Base-by-base conservation (phyloP, 2,888 invertebrate genomes). In the Amblyjoppa fuscipennis region DNA sequence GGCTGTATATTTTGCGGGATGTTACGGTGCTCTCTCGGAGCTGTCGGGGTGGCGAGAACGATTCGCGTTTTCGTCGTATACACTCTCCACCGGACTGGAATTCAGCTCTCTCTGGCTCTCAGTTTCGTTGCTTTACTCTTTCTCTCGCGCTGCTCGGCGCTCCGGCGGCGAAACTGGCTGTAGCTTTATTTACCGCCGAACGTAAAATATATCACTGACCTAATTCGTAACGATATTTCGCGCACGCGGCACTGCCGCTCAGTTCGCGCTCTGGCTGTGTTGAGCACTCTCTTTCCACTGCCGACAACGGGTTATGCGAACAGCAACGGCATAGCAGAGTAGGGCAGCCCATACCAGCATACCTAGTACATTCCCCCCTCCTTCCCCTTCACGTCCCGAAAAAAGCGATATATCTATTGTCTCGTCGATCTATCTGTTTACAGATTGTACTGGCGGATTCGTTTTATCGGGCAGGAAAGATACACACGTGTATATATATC, bases 191-290 rank as follows among this genome's bases (percentile, higher is more conserved):
- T 87, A 87, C 80, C 81, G 80, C 76, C 82, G 49, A 87, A 84
- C 81, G 77, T 77, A 84, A 82, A 87, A 87, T 87, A 84, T 82
- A 84, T 76, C 69, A 76, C 80, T 87, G 87, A 81, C 84, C 84
- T 79, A 87, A 87, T 87, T 87, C 79, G 76, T 69, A 79, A 56
- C 70, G 80, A 81, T 81, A 81, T 81, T 81, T 81, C 51, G 80
- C 73, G 31, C 53, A 68, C 53, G 53, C 71, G 71, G 28, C 11
- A 49, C 66, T 71, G 49, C 45, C 45, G 61, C 45, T 49, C 64
- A 53, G 53, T 66, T 71, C 38, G 25, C 64, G 66, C 41, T 56
- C 49, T 16, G 28, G 28, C 45, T 41, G 45, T 45, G 41, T 31
- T 31, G 74, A 74, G 49, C 61, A 74, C 74, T 61, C 59, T 74